Conservation (phyloP, 1,140 invertebrate genomes). For the Drosophila ercepeae region DNA sequence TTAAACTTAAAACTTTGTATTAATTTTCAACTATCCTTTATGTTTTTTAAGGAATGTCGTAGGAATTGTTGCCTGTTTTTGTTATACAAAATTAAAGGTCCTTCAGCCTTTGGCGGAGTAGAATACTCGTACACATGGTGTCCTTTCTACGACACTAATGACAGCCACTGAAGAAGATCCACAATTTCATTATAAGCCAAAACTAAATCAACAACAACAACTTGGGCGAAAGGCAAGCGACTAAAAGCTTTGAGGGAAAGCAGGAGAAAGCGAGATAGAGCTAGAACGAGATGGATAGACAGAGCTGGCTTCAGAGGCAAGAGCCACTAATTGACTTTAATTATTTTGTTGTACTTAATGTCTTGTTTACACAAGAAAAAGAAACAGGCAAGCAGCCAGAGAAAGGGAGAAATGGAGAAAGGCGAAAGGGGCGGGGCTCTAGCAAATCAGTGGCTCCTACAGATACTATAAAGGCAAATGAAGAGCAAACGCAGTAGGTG, state of each 20-base stretch:
- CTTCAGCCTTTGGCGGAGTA: too few relatives aligned
- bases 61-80: too few relatives aligned
- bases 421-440: constrained; percentile 34
- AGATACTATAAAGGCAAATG: constrained; percentile 31
- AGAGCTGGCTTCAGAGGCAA: constrained; percentile 52
- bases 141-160: constrained; percentile 38
- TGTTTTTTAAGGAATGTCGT: too few relatives aligned
- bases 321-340: constrained; percentile 80
- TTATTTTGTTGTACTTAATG: constrained; percentile 82
- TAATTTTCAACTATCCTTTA: too few relatives aligned
- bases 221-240: constrained; percentile 26
- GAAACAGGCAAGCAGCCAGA: neutral
- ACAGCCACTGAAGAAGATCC: constrained; percentile 28
- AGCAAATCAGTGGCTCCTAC: constrained; percentile 46
- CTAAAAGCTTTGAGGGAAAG: constrained; percentile 1
- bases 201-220: constrained; percentile 61
- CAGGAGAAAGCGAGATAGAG: neutral
- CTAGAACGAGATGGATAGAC: neutral
- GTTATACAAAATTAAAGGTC: too few relatives aligned
- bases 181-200: constrained; percentile 58
- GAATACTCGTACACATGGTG: too few relatives aligned
- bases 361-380: constrained; percentile 65
- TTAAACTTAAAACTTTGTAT: too few relatives aligned
- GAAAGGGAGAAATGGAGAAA: constrained; percentile 2
- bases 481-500: constrained; percentile 16